These are phyloP conservation scores for Heliconius hortense DNA, from an alignment of 2,888 invertebrate species.

Conservation along the genomic window DNA sequence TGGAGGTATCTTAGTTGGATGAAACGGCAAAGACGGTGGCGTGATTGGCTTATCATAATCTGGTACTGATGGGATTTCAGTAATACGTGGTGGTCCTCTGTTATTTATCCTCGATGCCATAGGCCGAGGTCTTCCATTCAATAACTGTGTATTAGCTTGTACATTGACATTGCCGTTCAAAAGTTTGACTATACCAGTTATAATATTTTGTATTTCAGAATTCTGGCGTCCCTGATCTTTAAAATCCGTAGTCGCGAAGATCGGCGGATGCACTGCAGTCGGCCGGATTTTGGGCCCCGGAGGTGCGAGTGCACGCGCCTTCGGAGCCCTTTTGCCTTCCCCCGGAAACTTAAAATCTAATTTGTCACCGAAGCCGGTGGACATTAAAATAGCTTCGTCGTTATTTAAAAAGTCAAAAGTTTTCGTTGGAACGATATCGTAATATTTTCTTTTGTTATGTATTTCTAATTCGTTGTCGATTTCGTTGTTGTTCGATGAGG, in stretches of 20 bases:
- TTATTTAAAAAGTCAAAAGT: conserved; percentile 66
- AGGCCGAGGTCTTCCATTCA: conserved; percentile 85
- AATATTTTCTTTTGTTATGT: conserved; percentile 74
- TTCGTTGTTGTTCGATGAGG: conserved; percentile 80
- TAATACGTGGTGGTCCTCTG: conserved; percentile 92
- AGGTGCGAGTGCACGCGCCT: conserved; percentile 84
- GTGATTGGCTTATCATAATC: conserved; percentile 83
- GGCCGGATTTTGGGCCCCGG: conserved; percentile 85
- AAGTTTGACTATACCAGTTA: conserved; percentile 93
- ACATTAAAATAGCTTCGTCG: conserved; percentile 64
- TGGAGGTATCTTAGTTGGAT: conserved; percentile 80
- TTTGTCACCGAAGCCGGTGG: conserved; percentile 70
- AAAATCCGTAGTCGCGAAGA: conserved; percentile 79
- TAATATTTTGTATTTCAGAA: conserved; percentile 92
- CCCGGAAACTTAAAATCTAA: conserved; percentile 84
- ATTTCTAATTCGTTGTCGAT: conserved; percentile 82
- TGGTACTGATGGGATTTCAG: conserved; percentile 87
- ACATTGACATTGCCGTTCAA: conserved; percentile 94
- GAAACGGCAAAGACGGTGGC: conserved; percentile 69
- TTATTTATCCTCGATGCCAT: conserved; percentile 92
- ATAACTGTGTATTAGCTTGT: conserved; percentile 86
- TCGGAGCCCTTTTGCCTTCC: conserved; percentile 89
- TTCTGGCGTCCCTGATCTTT: conserved; percentile 73
- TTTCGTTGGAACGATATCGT: conserved; percentile 82
- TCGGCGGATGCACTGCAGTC: conserved; percentile 79